These are phyloP conservation scores for Embidobia sp. DNA, from an alignment of 2,888 invertebrate genomes.

Conservation along the genomic window DNA sequence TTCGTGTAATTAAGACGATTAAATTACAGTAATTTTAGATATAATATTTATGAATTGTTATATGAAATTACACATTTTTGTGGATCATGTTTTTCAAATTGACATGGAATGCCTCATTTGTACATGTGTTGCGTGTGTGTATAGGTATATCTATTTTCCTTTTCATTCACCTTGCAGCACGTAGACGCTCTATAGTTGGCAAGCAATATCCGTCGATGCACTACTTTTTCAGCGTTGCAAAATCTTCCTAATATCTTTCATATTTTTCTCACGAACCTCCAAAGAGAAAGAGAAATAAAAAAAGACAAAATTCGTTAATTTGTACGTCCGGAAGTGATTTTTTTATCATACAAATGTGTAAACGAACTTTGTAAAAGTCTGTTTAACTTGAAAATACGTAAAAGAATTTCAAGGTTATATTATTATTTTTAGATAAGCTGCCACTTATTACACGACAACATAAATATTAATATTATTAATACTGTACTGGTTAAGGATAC, in stretches of 20 bases:
- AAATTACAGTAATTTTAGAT: too few species aligned
- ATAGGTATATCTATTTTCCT: conserved; percentile 56
- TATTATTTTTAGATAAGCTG: too few species aligned
- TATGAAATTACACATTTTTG: too few species aligned
- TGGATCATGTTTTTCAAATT: not conserved
- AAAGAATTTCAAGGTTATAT: too few species aligned
- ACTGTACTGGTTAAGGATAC: too few species aligned
- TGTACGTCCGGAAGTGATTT: conserved; percentile 47
- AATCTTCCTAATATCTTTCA: conserved; percentile 65
- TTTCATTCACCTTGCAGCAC: conserved; percentile 63
- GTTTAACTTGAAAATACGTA: conserved; percentile 32
- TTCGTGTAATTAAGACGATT: too few species aligned
- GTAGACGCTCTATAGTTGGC: conserved; percentile 51
- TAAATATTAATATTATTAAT: too few species aligned
- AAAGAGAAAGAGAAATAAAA: conserved; percentile 59
- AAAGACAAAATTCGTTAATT: conserved; percentile 63
- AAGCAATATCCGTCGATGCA: conserved; percentile 61
- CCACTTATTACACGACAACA: not conserved
- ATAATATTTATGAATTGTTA: too few species aligned
- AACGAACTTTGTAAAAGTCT: conserved; percentile 50
- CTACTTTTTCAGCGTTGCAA: conserved; percentile 57
- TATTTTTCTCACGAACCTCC: conserved; percentile 63
- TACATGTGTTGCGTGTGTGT: conserved; percentile 27
- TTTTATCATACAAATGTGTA: conserved; percentile 58
- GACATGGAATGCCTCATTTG: conserved; percentile 48